A percentile compares a stretch with the other conserved stretches of the same genome.
These are phyloP conservation scores for Sinocyclocheilus anshuiensis DNA, from an alignment of 2,113 vertebrate genomes.

Conservation along the genomic window DNA sequence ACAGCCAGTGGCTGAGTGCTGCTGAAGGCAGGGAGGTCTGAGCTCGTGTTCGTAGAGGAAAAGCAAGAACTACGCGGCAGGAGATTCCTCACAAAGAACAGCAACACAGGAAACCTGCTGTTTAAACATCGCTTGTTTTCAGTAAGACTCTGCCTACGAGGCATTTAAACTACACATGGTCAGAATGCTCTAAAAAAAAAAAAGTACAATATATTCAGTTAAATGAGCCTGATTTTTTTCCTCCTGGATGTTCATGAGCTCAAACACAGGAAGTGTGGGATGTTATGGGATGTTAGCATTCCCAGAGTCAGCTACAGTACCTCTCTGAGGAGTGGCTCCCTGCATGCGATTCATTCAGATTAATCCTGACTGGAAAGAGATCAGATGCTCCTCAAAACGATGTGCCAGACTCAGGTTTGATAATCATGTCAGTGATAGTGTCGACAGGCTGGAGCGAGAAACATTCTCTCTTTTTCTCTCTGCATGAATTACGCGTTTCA, in stretches of 20 bases:
- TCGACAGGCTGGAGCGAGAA: conserved; percentile 25
- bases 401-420: conserved; percentile 49
- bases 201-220: neutral
- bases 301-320: neutral
- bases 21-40: conserved; percentile 15
- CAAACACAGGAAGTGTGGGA: neutral
- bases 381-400: conserved; percentile 51
- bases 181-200: neutral
- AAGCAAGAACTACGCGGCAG: neutral
- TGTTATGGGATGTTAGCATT: conserved; percentile 2
- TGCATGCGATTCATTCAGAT: conserved; percentile 47
- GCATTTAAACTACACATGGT: neutral
- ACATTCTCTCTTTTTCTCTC: neutral
- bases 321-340: conserved; percentile 26
- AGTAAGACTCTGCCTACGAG: neutral
- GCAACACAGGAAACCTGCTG: neutral
- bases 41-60: neutral
- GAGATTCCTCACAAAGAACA: conserved; percentile 11
- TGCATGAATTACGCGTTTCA: conserved; percentile 44
- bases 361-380: conserved; percentile 54
- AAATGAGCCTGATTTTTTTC: neutral
- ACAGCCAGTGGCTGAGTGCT: neutral
- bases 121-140: neutral
- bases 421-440: conserved; percentile 52
- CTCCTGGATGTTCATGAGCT: neutral